Conservation (phyloP, 2,113 vertebrate species). For the Coptodon bakossiorum region DNA sequence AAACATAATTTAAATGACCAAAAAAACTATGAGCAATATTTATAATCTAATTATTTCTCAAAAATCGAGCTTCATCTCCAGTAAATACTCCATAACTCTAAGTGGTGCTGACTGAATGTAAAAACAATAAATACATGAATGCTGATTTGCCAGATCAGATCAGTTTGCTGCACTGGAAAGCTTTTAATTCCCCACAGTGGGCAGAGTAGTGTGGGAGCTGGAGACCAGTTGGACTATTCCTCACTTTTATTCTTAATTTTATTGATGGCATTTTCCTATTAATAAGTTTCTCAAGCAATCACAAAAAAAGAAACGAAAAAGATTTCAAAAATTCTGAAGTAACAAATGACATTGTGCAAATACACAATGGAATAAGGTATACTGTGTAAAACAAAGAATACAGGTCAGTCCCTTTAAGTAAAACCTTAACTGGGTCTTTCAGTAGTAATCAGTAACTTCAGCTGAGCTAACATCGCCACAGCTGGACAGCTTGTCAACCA, state of each 20-base stretch:
- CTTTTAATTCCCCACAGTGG: neutral
- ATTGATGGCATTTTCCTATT: neutral
- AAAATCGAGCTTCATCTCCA: neutral
- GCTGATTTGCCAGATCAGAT: neutral
- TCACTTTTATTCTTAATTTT: neutral
- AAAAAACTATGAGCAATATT: neutral
- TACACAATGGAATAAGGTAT: neutral
- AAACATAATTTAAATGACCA: neutral
- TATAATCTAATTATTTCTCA: neutral
- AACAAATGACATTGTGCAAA: neutral
- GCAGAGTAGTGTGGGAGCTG: neutral
- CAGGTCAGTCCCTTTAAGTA: slow-evolving; percentile 11
- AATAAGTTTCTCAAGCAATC: rapidly evolving
- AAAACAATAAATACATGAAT: neutral
- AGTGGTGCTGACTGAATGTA: neutral
- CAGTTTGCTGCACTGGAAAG: neutral
- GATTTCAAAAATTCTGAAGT: neutral
- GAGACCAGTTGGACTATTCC: neutral
- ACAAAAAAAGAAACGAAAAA: neutral
- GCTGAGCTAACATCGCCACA: slow-evolving; percentile 43
- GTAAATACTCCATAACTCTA: neutral
- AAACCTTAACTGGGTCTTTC: slow-evolving; percentile 42
- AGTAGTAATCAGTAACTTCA: slow-evolving; percentile 49
- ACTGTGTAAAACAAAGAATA: neutral
- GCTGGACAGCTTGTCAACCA: slow-evolving; percentile 59